phyloP scores from a whole-genome alignment of 2,797 vertebrate genomes.

The Mallotus villosus region DNA sequence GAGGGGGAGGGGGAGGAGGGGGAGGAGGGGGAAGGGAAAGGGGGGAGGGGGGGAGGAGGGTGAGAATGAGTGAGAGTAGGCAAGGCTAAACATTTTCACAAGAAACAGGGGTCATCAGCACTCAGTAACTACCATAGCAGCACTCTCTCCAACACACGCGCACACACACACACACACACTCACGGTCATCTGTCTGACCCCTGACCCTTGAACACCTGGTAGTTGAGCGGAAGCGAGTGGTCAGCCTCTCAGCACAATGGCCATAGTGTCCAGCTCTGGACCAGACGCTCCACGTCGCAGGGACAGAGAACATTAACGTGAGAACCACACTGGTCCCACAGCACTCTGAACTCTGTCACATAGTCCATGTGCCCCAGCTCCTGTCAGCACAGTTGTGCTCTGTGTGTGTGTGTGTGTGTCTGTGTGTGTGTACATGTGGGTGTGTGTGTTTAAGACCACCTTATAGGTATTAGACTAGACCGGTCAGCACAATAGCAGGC shows the following conservation, averaged over 20 bases:
- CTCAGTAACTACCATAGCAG: conserved; percentile 34
- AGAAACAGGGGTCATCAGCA: conserved; percentile 72
- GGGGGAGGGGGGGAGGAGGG: conserved; percentile 10
- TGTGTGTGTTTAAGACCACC: background rate
- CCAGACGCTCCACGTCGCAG: conserved; percentile 28
- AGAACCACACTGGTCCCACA: conserved; percentile 34
- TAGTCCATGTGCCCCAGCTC: conserved; percentile 59
- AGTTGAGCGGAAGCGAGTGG: conserved; percentile 46
- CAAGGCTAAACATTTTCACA: conserved; percentile 59
- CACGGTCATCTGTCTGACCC: conserved; percentile 45
- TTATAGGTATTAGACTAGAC: background rate
- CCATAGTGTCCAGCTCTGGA: conserved; percentile 56
- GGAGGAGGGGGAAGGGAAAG: conserved; percentile 17
- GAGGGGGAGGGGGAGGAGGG: background rate
- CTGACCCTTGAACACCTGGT: conserved; percentile 51
- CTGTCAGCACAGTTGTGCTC: conserved; percentile 40
- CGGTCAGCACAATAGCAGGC: conserved; percentile 38
- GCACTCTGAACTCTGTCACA: conserved; percentile 44
- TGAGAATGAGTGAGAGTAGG: conserved; percentile 20
- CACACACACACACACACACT: conserved; percentile 16
- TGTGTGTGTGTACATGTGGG: background rate
- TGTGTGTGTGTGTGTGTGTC: background rate
- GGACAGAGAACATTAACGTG: conserved; percentile 48
- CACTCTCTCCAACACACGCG: conserved; percentile 24
- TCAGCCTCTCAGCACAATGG: conserved; percentile 59